These are phyloP conservation scores for Phenacoccus solenopsis DNA, from an alignment of 1,140 invertebrate genomes.

Conservation along the genomic window DNA sequence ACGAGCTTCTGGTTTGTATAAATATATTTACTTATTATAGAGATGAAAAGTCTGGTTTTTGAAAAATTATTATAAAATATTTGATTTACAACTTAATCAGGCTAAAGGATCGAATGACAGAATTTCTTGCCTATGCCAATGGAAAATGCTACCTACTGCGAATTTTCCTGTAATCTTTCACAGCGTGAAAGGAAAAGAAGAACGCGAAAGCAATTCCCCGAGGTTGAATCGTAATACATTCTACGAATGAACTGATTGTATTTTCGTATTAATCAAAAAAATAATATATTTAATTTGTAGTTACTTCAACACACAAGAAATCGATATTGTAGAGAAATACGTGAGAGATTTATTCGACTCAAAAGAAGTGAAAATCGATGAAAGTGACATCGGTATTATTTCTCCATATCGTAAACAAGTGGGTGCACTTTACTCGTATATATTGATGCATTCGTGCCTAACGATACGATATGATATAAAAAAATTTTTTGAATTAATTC, in stretches of 20 bases:
- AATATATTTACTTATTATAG: no score
- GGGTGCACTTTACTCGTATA: not conserved
- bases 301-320: not conserved
- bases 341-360: not conserved
- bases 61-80: no score
- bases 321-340: not conserved
- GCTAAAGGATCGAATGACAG: not conserved
- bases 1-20: conserved; percentile 49
- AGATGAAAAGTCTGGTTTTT: no score
- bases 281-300: not conserved
- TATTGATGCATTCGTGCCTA: no score
- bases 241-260: no score
- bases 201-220: conserved; percentile 58
- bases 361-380: not conserved
- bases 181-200: conserved; percentile 62
- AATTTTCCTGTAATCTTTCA: conserved; percentile 59
- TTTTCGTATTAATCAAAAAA: no score
- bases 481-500: no score
- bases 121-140: conserved; percentile 29
- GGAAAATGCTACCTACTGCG: conserved; percentile 32
- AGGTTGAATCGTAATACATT: no score
- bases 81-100: not conserved
- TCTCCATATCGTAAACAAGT: conserved; percentile 5
- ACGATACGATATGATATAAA: no score
- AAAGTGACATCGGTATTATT: not conserved